Percentiles rank a stretch among this genome's conserved stretches.
Evolutionary conservation across 2,797 vertebrate genomes (phyloP).

Genomic region (Gorsachius magnificus): DNA sequence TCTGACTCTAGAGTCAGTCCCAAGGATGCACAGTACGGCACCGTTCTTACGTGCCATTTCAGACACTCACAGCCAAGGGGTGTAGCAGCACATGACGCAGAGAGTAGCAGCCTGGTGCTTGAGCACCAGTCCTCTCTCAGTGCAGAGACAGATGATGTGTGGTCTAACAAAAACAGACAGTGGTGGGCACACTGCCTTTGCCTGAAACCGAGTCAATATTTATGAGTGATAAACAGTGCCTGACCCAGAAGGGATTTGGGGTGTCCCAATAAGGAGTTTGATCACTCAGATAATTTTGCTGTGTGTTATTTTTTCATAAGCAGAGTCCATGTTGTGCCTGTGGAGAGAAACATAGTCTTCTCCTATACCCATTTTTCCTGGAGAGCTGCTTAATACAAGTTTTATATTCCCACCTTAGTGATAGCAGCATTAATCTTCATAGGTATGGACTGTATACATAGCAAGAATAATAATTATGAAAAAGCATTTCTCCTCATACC

Average conservation of each 20-base stretch:
- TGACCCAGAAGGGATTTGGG: neutral
- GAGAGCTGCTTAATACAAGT: neutral
- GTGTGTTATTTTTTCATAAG: neutral
- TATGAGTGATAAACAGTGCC: neutral
- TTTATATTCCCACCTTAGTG: neutral
- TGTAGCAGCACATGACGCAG: accelerated
- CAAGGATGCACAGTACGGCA: neutral
- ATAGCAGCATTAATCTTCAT: neutral
- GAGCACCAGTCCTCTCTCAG: neutral
- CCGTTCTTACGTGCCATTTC: neutral
- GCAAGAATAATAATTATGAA: neutral
- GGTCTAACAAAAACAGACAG: neutral
- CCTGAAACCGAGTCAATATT: neutral
- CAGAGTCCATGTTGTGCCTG: neutral
- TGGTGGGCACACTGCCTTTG: neutral
- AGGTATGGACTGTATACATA: neutral
- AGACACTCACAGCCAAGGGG: neutral
- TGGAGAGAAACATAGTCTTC: neutral
- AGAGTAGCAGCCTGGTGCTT: neutral
- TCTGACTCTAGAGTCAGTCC: neutral
- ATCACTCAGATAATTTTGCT: neutral
- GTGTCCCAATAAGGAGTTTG: neutral
- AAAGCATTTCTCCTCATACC: neutral
- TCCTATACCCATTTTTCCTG: neutral
- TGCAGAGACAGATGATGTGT: neutral